Percentiles rank a stretch among this genome's conserved stretches.
phyloP scores from a whole-genome alignment of 2,113 vertebrate species.

The Albula glossodonta region DNA sequence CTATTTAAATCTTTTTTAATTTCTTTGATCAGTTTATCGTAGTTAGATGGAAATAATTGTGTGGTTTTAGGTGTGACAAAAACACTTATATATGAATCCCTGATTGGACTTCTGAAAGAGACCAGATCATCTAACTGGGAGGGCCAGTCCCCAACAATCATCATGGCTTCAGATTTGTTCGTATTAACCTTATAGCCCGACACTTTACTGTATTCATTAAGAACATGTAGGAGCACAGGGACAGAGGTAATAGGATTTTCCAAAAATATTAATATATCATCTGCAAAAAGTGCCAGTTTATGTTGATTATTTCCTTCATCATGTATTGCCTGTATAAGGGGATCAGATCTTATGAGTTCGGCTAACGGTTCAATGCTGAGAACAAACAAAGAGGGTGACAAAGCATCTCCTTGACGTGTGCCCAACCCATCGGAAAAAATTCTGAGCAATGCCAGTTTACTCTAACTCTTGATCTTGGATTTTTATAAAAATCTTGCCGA shows the following conservation, averaged over 20 bases:
- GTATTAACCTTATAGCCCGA: constrained; percentile 32
- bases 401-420: not conserved
- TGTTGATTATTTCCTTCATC: not conserved
- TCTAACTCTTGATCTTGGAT: not conserved
- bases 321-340: constrained; percentile 21
- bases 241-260: not conserved
- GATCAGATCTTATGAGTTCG: constrained; percentile 5
- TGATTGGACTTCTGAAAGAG: not conserved
- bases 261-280: constrained; percentile 27
- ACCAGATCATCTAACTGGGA: not conserved
- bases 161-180: constrained; percentile 30
- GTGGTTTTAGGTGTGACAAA: not conserved
- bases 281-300: not conserved
- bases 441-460: not conserved
- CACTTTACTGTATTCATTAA: constrained; percentile 23
- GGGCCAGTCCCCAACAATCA: not conserved
- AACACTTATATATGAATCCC: constrained; percentile 1
- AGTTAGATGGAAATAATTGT: not conserved
- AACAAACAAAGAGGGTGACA: not conserved
- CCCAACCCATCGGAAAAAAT: not conserved
- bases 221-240: not conserved
- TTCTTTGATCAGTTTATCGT: not conserved
- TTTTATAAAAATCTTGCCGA: not conserved
- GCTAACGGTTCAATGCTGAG: constrained; percentile 4
- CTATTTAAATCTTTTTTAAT: not conserved